A percentile compares a stretch with the other conserved stretches of the same genome.
Evolutionary conservation across 2,113 vertebrate genomes (phyloP).

Genomic region (Silurus meridionalis): DNA sequence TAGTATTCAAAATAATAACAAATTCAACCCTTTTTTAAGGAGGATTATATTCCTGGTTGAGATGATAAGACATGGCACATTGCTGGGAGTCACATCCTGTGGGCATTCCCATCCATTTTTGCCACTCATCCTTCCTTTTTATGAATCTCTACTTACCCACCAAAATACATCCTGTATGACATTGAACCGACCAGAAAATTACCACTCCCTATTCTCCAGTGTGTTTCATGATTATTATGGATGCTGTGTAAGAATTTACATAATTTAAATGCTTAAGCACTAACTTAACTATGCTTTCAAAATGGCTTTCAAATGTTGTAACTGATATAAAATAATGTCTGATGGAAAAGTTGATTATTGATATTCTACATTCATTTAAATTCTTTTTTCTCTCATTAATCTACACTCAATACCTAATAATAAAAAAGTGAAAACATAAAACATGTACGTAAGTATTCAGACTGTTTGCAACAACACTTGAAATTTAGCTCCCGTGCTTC

Average conservation of each 20-base stretch:
- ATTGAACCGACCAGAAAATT: conserved; percentile 1
- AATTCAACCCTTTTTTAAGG: not conserved
- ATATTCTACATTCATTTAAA: not conserved
- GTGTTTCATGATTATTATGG: not conserved
- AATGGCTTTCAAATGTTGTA: not conserved
- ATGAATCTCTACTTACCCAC: not conserved
- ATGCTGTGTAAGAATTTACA: not conserved
- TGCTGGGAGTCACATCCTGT: conserved; percentile 33
- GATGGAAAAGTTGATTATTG: conserved; percentile 11
- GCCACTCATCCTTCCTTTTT: conserved; percentile 38
- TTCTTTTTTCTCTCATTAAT: too few species aligned
- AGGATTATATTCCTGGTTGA: not conserved
- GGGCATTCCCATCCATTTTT: conserved; percentile 25
- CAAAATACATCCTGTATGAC: not conserved
- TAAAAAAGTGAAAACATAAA: too few species aligned
- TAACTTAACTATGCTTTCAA: not conserved
- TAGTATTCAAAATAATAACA: not conserved
- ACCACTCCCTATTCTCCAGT: not conserved
- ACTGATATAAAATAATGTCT: conserved; percentile 38
- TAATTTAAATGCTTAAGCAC: not conserved
- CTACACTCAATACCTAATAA: too few species aligned
- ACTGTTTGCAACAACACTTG: too few species aligned
- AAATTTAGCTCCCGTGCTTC: too few species aligned
- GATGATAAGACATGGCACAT: not conserved
- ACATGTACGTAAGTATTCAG: too few species aligned